phyloP scores from a whole-genome alignment of 2,888 invertebrate species.

The Pseudoips prasinana region DNA sequence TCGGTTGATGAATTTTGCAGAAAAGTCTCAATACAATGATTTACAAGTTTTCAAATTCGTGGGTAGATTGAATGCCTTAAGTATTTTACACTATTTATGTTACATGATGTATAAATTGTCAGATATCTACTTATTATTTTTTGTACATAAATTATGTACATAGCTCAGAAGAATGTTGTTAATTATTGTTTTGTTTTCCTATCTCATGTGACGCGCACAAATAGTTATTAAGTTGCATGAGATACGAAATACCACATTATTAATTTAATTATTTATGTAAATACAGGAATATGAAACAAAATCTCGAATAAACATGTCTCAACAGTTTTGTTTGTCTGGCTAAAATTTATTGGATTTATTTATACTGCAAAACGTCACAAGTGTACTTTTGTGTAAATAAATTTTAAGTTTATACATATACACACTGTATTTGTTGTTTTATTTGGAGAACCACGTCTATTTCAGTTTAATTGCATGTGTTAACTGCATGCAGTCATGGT shows the following conservation, averaged over 20 bases:
- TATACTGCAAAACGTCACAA: constrained; percentile 72
- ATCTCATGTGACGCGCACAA: constrained; percentile 25
- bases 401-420: constrained; percentile 78
- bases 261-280: constrained; percentile 28
- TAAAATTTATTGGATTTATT: constrained; percentile 37
- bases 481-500: too few species aligned
- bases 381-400: constrained; percentile 80
- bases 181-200: constrained; percentile 35
- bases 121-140: constrained; percentile 36
- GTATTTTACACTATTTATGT: too few species aligned
- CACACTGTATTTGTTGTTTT: constrained; percentile 69
- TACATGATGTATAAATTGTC: too few species aligned
- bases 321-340: constrained; percentile 20
- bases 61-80: too few species aligned
- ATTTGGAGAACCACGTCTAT: constrained; percentile 36
- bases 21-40: too few species aligned
- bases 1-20: too few species aligned
- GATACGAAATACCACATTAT: constrained; percentile 23
- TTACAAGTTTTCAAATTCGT: too few species aligned
- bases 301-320: constrained; percentile 27
- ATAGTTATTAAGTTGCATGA: constrained; percentile 20
- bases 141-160: constrained; percentile 34
- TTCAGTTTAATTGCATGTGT: constrained; percentile 24
- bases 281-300: constrained; percentile 32
- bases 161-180: constrained; percentile 29